phyloP scores from a whole-genome alignment of 2,113 vertebrate genomes.

The Trematocara variabile region DNA sequence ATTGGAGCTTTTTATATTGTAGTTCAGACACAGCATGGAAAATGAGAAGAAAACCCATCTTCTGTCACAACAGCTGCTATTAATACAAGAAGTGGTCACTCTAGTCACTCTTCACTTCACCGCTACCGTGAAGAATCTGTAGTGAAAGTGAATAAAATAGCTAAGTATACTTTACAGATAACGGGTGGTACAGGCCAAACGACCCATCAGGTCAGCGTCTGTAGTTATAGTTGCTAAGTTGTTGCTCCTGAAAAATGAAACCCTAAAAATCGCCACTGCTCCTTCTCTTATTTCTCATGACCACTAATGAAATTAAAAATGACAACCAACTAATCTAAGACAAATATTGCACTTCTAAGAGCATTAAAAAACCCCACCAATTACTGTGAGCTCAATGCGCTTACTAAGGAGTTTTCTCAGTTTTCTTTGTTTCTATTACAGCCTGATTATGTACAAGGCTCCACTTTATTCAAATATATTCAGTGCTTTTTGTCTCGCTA shows the following conservation, averaged over 20 bases:
- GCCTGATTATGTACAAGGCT: neutral
- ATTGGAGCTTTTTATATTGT: conserved; percentile 57
- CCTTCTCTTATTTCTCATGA: neutral
- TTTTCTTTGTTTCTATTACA: neutral
- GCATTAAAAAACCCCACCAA: accelerated
- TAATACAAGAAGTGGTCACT: conserved; percentile 67
- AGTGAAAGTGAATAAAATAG: conserved; percentile 33
- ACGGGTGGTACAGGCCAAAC: neutral
- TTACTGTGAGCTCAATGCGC: neutral
- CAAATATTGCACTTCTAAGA: neutral
- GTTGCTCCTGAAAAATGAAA: neutral
- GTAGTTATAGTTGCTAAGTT: neutral
- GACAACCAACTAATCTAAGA: neutral
- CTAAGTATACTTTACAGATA: conserved; percentile 11
- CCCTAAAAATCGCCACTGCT: neutral
- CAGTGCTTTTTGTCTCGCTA: neutral
- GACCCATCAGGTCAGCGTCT: neutral
- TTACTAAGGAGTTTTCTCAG: neutral
- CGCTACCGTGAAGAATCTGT: conserved; percentile 23
- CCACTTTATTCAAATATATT: neutral
- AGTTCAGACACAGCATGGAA: conserved; percentile 51
- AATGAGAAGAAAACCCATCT: conserved; percentile 58
- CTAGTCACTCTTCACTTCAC: conserved; percentile 27
- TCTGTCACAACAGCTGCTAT: conserved; percentile 65
- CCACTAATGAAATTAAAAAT: neutral